Evolutionary conservation across 2,113 vertebrate species (phyloP).

Genomic region (Atractosteus spatula): DNA sequence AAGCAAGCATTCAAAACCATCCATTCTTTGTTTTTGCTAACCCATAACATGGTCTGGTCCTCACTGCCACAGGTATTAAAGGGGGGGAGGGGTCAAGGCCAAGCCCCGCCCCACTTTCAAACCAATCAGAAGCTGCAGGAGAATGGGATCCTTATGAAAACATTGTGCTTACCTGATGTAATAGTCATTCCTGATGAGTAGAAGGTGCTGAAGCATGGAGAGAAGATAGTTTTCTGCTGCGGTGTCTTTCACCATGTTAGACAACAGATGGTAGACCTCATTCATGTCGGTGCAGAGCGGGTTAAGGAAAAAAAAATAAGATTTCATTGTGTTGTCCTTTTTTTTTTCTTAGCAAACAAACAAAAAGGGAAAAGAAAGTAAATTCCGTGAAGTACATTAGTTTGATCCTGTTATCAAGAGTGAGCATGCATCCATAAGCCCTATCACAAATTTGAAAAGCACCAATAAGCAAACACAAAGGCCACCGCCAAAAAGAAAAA

Average conservation of each 20-base stretch:
- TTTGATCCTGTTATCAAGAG: background rate
- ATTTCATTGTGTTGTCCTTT: background rate
- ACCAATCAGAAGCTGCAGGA: background rate
- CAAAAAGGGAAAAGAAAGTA: background rate
- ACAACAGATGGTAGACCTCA: conserved; percentile 92
- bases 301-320: conserved; percentile 70
- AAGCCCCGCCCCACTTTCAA: too few species aligned
- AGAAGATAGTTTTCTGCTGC: conserved; percentile 84
- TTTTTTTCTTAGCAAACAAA: background rate
- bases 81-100: too few species aligned
- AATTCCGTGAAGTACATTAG: background rate
- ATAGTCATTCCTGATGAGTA: conserved; percentile 95
- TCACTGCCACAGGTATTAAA: too few species aligned
- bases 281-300: conserved; percentile 77
- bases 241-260: conserved; percentile 94
- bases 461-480: background rate
- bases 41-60: too few species aligned
- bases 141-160: background rate
- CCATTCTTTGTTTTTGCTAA: too few species aligned
- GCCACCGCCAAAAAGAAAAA: background rate
- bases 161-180: conserved; percentile 79
- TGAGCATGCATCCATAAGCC: background rate
- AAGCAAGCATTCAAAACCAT: too few species aligned
- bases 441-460: background rate
- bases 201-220: conserved; percentile 92